phyloP scores from a whole-genome alignment of 1,140 invertebrate genomes.

The Ceratoteleas bidentatus region DNA sequence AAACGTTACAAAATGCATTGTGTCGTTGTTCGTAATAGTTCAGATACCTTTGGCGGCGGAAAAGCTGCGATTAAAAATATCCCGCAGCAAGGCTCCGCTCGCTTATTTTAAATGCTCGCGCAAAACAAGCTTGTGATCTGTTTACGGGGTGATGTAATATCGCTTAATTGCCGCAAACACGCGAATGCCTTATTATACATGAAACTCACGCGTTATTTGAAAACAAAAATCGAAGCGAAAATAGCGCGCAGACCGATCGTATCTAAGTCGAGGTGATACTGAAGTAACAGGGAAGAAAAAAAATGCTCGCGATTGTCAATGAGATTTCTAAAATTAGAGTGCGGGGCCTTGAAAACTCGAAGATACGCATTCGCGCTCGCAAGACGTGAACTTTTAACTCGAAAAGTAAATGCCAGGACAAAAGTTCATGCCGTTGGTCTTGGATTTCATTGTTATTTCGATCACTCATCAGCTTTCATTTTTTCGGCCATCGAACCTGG shows the following conservation, averaged over 20 bases:
- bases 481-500: slow-evolving; percentile 47
- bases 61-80: too few species aligned
- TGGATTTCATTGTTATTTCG: slow-evolving; percentile 21
- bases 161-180: slow-evolving; percentile 38
- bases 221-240: slow-evolving; percentile 42
- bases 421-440: slow-evolving; percentile 32
- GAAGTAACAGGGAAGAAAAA: slow-evolving; percentile 17
- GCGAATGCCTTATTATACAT: slow-evolving; percentile 52
- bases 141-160: too few species aligned
- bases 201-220: slow-evolving; percentile 32
- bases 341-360: slow-evolving; percentile 37
- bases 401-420: slow-evolving; percentile 36
- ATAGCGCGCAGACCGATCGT: slow-evolving; percentile 37
- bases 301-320: slow-evolving; percentile 48
- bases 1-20: too few species aligned
- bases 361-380: slow-evolving; percentile 23
- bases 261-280: slow-evolving; percentile 43
- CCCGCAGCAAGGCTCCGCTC: too few species aligned
- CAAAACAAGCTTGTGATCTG: too few species aligned
- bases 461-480: slow-evolving; percentile 17
- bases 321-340: slow-evolving; percentile 59
- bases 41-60: too few species aligned
- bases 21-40: too few species aligned
- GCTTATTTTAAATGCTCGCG: too few species aligned
- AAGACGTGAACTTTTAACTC: slow-evolving; percentile 39